Evolutionary conservation across 2,888 invertebrate species (phyloP).

Genomic region (Dynastes maya): DNA sequence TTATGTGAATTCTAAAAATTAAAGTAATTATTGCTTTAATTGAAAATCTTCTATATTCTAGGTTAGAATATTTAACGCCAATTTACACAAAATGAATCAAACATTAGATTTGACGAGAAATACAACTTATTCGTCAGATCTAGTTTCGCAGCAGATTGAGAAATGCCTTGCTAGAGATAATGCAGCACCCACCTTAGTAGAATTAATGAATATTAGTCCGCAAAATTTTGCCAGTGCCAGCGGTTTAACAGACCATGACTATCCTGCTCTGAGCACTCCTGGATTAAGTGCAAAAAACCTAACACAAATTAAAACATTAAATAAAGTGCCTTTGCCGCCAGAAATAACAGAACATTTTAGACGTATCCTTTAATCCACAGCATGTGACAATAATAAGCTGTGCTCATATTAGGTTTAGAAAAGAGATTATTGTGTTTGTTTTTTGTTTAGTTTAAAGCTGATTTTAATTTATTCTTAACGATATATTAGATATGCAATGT

Average conservation of each 20-base stretch:
- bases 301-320: conserved; percentile 85
- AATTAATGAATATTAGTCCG: conserved; percentile 78
- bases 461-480: conserved; percentile 57
- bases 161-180: conserved; percentile 81
- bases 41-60: too few species aligned
- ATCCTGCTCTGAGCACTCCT: conserved; percentile 84
- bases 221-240: conserved; percentile 87
- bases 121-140: conserved; percentile 70
- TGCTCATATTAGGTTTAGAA: too few species aligned
- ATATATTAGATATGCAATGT: conserved; percentile 87
- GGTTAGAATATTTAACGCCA: conserved; percentile 38
- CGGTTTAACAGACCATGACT: conserved; percentile 92
- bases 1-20: too few species aligned
- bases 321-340: conserved; percentile 90
- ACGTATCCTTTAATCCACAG: conserved; percentile 81
- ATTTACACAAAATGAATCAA: conserved; percentile 42
- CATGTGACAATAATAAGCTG: conserved; percentile 9
- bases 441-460: neutral
- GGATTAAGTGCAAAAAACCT: conserved; percentile 79
- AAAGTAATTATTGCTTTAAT: too few species aligned
- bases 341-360: conserved; percentile 97
- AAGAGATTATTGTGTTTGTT: too few species aligned
- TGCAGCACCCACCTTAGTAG: conserved; percentile 81
- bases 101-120: conserved; percentile 44
- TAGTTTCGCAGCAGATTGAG: conserved; percentile 87